Percentiles rank a stretch among this genome's conserved stretches.
Evolutionary conservation across 2,113 vertebrate genomes (phyloP).

Genomic region (Cichladusa arquata): DNA sequence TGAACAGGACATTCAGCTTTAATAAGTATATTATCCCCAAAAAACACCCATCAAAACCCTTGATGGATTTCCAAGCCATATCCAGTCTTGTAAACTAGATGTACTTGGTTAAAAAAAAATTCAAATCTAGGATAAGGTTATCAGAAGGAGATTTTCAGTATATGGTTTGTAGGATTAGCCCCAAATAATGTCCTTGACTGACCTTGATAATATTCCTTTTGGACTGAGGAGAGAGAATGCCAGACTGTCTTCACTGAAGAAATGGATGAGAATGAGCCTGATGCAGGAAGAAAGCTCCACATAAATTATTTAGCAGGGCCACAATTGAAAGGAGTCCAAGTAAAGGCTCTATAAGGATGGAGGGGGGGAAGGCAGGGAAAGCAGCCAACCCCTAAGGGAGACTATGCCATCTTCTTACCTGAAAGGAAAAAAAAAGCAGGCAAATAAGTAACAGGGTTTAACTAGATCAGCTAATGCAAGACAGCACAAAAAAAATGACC

Average conservation of each 20-base stretch:
- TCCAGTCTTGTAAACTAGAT: not conserved
- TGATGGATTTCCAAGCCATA: not conserved
- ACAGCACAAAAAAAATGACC: not conserved
- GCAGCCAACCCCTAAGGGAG: not conserved
- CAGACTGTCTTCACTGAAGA: not conserved
- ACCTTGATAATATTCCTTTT: not conserved
- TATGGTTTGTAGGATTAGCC: not conserved
- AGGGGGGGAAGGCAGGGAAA: not conserved
- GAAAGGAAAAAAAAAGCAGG: not conserved
- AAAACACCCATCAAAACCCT: not conserved
- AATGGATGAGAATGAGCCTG: not conserved
- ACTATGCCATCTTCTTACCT: not conserved
- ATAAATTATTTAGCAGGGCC: not conserved
- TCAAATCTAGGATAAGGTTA: not conserved
- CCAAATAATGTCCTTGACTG: not conserved
- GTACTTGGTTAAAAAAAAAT: not conserved
- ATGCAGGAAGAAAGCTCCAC: not conserved
- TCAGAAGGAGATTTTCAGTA: not conserved
- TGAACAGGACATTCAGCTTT: not conserved
- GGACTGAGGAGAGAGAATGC: not conserved
- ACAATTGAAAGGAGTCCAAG: not conserved
- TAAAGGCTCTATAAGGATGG: not conserved
- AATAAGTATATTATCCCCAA: not conserved
- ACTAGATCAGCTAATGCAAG: not conserved
- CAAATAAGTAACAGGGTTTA: not conserved